Percentiles rank a stretch among this genome's conserved stretches.
Evolutionary conservation across 1,140 invertebrate genomes (phyloP).

Genomic region (Hylaeus anthracinus): DNA sequence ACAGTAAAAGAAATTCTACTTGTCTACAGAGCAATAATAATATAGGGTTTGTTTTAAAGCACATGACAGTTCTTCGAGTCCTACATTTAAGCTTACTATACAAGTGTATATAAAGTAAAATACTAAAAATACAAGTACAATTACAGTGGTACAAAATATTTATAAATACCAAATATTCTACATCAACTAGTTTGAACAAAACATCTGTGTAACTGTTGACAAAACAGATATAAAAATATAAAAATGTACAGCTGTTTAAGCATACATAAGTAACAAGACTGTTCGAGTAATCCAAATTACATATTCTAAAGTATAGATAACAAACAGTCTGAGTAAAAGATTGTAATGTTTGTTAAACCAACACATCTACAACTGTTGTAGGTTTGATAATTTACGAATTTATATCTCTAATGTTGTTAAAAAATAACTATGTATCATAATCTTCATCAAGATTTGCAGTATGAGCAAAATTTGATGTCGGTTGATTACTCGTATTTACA

Average conservation of each 20-base stretch:
- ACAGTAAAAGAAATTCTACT: background rate
- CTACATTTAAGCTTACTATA: slow-evolving; percentile 21
- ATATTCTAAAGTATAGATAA: background rate
- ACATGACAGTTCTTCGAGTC: background rate
- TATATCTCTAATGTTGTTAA: slow-evolving; percentile 27
- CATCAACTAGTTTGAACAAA: slow-evolving; percentile 21
- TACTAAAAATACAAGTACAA: slow-evolving; percentile 22
- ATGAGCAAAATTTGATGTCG: slow-evolving; percentile 73
- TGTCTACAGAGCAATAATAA: slow-evolving; percentile 2
- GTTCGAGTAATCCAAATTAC: slow-evolving; percentile 27
- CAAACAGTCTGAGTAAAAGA: background rate
- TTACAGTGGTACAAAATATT: slow-evolving; percentile 20
- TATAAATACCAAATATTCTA: slow-evolving; percentile 24
- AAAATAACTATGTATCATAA: slow-evolving; percentile 77
- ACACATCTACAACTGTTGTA: slow-evolving; percentile 5
- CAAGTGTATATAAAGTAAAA: slow-evolving; percentile 17
- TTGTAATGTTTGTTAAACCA: background rate
- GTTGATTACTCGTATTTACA: slow-evolving; percentile 61
- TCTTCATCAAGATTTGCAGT: slow-evolving; percentile 78
- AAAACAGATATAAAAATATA: slow-evolving; percentile 48
- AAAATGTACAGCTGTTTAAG: slow-evolving; percentile 23
- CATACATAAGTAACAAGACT: slow-evolving; percentile 26
- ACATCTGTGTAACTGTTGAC: slow-evolving; percentile 4
- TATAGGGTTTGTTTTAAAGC: background rate
- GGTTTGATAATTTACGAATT: slow-evolving; percentile 23